Evolutionary conservation across 35 echinoderm and acorn worm genomes (phyloP), one percentile per base, ranked within the genome.

Genomic region (Ophioderma brevispina): DNA sequence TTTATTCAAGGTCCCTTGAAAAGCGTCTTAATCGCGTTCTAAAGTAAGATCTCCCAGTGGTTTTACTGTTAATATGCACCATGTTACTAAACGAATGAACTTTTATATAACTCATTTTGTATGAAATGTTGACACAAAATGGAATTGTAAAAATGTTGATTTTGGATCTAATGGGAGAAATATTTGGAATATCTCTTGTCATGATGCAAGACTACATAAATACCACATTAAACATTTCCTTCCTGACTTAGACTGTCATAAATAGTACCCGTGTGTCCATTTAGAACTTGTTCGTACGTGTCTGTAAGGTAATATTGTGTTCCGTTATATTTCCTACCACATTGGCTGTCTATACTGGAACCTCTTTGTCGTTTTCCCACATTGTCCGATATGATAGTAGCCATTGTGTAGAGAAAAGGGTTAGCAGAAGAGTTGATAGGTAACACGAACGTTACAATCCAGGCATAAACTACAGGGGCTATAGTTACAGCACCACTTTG

Each of bases 361-460:
- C 59, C 59, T 70, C 23, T 18, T 70, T 18, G 59, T 2, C 59
- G 59, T 25, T 70, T 70, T 4, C 59, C 59, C 1, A 70, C 28
- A 25, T 25, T 8, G n/a, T 70, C 59, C 3, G 17, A 8, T 18
- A 70, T 6, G n/a, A 70, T 70, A 46, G 77, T 55, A 13, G 56
- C 80, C 38, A 90, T 31, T 0, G 90, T 92, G 76, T 92, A 92
- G 35, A 92, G 87, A 38, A 80, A 86, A 0, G 90, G 90, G 36
- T 92, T 92, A 32, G 86, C 23, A 0, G 91, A 50, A 5, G 91
- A 93, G 85, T 93, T 93, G n/a, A 93, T 87, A 15, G 91, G 91
- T 33, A 93, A 76, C 28, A 93, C 75, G 42, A 93, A 87, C 3
- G 87, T 78, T 25, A 85, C 91, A 5, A 41, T 56, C 91, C 91